Percentiles rank a stretch among this genome's conserved stretches.
phyloP scores from a whole-genome alignment of 2,113 vertebrate genomes.

The Megaceryle torquata region DNA sequence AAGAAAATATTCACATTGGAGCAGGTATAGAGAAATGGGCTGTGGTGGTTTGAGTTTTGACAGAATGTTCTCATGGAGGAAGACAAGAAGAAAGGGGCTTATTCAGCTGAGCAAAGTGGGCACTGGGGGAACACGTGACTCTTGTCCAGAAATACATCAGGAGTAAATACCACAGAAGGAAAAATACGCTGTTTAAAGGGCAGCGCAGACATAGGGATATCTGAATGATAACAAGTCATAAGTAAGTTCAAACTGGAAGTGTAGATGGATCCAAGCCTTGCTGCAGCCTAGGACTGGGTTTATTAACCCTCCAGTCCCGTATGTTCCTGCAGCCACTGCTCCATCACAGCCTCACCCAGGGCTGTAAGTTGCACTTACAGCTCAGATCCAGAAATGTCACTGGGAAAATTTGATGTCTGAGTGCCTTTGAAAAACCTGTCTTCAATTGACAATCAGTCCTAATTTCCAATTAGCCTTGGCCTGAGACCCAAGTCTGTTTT shows the following conservation, averaged over 20 bases:
- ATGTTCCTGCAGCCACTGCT: neutral
- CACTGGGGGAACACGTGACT: neutral
- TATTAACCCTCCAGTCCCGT: neutral
- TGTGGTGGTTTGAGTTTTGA: neutral
- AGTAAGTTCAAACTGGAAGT: neutral
- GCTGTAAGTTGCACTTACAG: neutral
- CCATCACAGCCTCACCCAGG: neutral
- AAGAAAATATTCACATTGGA: constrained; percentile 21
- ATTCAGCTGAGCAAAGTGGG: neutral
- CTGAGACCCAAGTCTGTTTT: neutral
- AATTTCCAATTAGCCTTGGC: neutral
- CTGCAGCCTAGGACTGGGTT: neutral
- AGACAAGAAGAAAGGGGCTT: neutral
- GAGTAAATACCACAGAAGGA: neutral
- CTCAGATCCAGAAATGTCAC: neutral
- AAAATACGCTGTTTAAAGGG: neutral
- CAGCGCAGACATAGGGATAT: neutral
- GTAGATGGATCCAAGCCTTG: neutral
- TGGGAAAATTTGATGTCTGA: neutral
- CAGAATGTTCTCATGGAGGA: neutral
- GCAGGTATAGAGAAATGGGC: neutral
- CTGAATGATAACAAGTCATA: neutral
- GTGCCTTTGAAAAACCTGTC: neutral
- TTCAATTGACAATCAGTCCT: neutral
- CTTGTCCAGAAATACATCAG: neutral